Conservation (phyloP, 1,140 invertebrate species). For the Arion vulgaris region DNA sequence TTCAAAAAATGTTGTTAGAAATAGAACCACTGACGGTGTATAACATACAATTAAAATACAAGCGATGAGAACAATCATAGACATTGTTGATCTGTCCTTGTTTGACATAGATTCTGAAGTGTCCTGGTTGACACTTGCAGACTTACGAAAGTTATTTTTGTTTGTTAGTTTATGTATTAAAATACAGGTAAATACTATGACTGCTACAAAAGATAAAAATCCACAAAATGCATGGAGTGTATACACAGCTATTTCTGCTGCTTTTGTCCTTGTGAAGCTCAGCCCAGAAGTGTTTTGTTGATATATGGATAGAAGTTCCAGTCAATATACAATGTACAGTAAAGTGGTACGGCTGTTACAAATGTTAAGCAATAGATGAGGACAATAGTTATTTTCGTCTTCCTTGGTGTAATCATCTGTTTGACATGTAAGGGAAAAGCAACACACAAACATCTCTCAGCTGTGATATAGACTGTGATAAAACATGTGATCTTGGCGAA, state of each 20-base stretch:
- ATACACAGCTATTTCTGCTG: not conserved
- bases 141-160: not conserved
- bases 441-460: not conserved
- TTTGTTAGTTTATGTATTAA: not conserved
- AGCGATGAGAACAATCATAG: not conserved
- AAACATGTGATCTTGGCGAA: not conserved
- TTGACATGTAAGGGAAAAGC: not conserved
- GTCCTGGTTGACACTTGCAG: not conserved
- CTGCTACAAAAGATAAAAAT: not conserved
- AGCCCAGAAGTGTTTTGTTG: conserved; percentile 12
- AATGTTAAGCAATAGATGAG: not conserved
- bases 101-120: not conserved
- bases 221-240: not conserved
- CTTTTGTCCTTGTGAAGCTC: not conserved
- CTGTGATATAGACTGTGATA: not conserved
- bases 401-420: not conserved
- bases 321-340: not conserved
- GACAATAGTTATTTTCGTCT: not conserved
- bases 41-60: conserved; percentile 4
- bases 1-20: not conserved
- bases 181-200: not conserved
- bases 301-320: conserved; percentile 4
- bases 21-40: not conserved
- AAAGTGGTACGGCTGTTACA: not conserved
- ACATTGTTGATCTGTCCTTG: not conserved